A percentile compares a stretch with the other conserved stretches of the same genome.
Conservation (phyloP, 2,888 invertebrate genomes). For the Hypsopygia costalis region DNA sequence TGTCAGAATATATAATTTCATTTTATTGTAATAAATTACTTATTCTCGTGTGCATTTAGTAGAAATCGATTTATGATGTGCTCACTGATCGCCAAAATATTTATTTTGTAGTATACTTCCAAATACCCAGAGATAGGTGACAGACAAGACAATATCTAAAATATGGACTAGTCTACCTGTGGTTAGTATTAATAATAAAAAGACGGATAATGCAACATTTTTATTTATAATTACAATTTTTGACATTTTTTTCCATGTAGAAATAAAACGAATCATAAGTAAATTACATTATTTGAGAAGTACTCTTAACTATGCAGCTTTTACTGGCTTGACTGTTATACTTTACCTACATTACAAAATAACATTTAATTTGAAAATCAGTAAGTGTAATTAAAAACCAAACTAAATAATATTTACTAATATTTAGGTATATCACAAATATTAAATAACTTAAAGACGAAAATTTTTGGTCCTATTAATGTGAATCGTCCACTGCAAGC, state of each 20-base stretch:
- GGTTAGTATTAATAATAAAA: constrained; percentile 21
- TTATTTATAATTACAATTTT: constrained; percentile 65
- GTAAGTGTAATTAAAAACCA: constrained; percentile 3
- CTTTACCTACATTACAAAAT: constrained; percentile 2
- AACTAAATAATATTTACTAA: background rate
- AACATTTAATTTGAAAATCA: constrained; percentile 1
- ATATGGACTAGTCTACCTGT: too few relatives aligned
- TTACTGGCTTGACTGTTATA: constrained; percentile 23
- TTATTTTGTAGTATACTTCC: too few relatives aligned
- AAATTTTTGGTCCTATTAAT: background rate
- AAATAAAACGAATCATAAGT: constrained; percentile 51
- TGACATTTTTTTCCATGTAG: constrained; percentile 46
- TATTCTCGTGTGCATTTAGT: too few relatives aligned
- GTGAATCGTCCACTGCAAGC: too few relatives aligned
- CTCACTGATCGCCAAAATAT: too few relatives aligned
- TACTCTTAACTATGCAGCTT: constrained; percentile 39
- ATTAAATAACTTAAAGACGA: background rate
- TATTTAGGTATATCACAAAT: constrained; percentile 4
- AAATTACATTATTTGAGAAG: constrained; percentile 43
- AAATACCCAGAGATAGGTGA: too few relatives aligned
- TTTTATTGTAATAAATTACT: too few relatives aligned
- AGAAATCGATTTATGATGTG: too few relatives aligned
- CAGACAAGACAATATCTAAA: too few relatives aligned
- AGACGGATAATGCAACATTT: constrained; percentile 48
- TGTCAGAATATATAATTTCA: too few relatives aligned